A percentile compares a stretch with the other conserved stretches of the same genome.
These are phyloP conservation scores for Ips nitidus DNA, from an alignment of 1,140 invertebrate genomes.

Conservation along the genomic window DNA sequence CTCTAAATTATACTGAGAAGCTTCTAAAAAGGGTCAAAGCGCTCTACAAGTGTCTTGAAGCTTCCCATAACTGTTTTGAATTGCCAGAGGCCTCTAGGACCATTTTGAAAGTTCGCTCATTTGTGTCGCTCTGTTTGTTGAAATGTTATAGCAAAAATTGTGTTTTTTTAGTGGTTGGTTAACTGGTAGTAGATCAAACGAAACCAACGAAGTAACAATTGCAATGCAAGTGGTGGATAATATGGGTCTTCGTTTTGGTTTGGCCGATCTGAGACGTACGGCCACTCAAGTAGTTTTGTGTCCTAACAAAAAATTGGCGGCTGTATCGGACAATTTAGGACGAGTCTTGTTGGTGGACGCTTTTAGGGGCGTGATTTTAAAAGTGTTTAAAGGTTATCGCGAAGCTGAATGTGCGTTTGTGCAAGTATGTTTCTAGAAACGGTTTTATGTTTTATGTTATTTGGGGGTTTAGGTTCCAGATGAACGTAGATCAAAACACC, in stretches of 20 bases:
- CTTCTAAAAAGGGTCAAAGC: too few relatives aligned
- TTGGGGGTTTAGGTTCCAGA: constrained; percentile 58
- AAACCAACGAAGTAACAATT: constrained; percentile 52
- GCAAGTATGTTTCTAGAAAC: constrained; percentile 51
- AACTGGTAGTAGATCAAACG: constrained; percentile 57
- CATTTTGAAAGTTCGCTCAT: too few relatives aligned
- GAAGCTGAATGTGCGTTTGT: constrained; percentile 93
- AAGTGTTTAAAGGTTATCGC: constrained; percentile 93
- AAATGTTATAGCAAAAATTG: too few relatives aligned
- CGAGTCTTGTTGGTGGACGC: constrained; percentile 85
- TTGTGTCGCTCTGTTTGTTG: not conserved
- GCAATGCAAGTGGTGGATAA: constrained; percentile 61
- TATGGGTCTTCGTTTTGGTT: constrained; percentile 73
- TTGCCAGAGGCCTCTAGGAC: too few relatives aligned
- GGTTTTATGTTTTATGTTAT: not conserved
- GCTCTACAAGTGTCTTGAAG: too few relatives aligned
- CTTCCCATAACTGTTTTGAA: too few relatives aligned
- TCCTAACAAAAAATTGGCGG: constrained; percentile 77
- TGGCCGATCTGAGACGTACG: constrained; percentile 79
- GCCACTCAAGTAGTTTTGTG: constrained; percentile 74
- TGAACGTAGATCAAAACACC: constrained; percentile 54
- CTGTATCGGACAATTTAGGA: constrained; percentile 82
- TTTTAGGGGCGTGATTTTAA: constrained; percentile 72
- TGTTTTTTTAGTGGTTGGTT: constrained; percentile 57
- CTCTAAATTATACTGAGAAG: too few relatives aligned